phyloP scores from a whole-genome alignment of 1,140 invertebrate genomes.

The Drosophila santomea region DNA sequence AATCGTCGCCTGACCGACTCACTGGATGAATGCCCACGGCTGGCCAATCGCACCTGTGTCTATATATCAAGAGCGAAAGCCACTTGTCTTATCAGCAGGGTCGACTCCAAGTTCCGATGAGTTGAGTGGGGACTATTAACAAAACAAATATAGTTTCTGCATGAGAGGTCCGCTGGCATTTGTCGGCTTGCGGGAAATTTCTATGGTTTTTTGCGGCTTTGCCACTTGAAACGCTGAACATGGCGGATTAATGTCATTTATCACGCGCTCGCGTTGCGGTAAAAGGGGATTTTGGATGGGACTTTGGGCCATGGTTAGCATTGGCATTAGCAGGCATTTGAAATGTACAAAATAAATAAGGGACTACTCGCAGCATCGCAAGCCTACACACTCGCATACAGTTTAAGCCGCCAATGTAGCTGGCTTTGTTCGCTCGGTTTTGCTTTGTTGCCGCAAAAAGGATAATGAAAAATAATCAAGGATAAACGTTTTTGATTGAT shows the following conservation, averaged over 20 bases:
- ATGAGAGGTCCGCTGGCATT: conserved; percentile 58
- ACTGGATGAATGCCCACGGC: conserved; percentile 38
- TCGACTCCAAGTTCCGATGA: conserved; percentile 49
- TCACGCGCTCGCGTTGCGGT: conserved; percentile 56
- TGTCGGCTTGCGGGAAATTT: conserved; percentile 26
- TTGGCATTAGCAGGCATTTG: conserved; percentile 63
- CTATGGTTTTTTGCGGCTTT: conserved; percentile 34
- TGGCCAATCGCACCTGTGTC: conserved; percentile 31
- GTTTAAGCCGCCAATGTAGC: conserved; percentile 56
- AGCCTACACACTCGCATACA: background rate
- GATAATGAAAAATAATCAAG: conserved; percentile 84
- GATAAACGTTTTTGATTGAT: conserved; percentile 84
- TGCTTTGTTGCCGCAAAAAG: conserved; percentile 66
- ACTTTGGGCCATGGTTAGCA: conserved; percentile 20
- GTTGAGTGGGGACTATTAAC: conserved; percentile 74
- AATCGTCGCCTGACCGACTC: conserved; percentile 56
- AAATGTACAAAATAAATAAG: conserved; percentile 80
- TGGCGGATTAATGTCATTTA: conserved; percentile 82
- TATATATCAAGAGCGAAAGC: conserved; percentile 77
- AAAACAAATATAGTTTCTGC: conserved; percentile 76
- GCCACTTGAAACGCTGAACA: conserved; percentile 76
- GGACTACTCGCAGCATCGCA: conserved; percentile 20
- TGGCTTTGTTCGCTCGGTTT: conserved; percentile 46
- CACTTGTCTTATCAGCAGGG: conserved; percentile 78
- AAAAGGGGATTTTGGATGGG: conserved; percentile 1